Base-by-base conservation (phyloP, 92 coral and sea anemone genomes). In the Paragorgia papillata region DNA sequence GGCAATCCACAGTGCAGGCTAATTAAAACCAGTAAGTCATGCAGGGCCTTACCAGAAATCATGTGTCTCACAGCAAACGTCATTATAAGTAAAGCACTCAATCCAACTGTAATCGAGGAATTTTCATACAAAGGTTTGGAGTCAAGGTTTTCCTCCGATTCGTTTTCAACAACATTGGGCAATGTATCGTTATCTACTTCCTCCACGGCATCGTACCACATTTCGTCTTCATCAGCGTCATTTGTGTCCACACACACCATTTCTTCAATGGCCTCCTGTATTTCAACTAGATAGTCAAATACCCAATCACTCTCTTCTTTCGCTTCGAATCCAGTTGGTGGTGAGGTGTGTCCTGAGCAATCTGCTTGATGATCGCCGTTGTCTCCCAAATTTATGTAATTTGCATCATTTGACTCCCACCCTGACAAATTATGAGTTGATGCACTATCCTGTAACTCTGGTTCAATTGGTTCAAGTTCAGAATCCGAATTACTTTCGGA, bases 1-100 rank as follows among this genome's bases (percentile, higher is more conserved):
- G 84, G 88, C 49, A 34, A 49, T 40, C 80, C 73, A 33, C 88
- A 84, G 61, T 84, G 88, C 50, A 84, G 57, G 69, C 88, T 84
- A 9, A 84, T 70, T 73, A 84, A 59, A 33, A 62, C 46, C n/a
- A 79, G 75, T 69, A 84, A 55, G 79, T 79, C 88, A 32, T 79
- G 73, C 63, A 84, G 54, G 18, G 88, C 84, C 75, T 71, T 62
- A 33, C 88, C 88, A 60, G 88, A 68, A 41, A 84, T 66, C 37
- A 82, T 59, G 65, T 84, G 83, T 37, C 83, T 62, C 29, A 84
- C 58, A 55, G 84, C 88, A 34, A 78, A 84, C 54, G 88, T 84
- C 50, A 84, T 59, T 50, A 84, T 57, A 35, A 84, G 69, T 69
- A 83, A 55, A 78, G 74, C 76, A 84, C 84, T 84, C 63, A 68